Base-by-base conservation (phyloP, 2,113 vertebrate species). In the Promerops cafer region DNA sequence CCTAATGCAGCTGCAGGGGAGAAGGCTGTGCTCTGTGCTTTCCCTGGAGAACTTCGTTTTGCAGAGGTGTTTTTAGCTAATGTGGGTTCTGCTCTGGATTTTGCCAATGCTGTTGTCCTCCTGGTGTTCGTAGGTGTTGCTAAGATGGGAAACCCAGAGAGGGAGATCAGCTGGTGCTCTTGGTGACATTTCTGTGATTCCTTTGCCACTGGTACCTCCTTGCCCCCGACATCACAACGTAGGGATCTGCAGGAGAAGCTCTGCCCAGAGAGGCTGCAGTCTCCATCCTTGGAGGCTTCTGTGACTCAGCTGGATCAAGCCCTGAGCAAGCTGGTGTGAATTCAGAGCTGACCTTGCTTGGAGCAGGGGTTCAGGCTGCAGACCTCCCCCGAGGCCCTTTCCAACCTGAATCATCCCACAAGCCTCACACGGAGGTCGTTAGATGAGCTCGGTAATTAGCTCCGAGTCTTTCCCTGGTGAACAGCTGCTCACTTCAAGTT, bases 221-320 rank as follows among this genome's bases (percentile, higher is more conserved):
- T 47, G 4, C 21, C 54, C 31, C 3, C 9, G 26, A 39, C 7
- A 16, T 10, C n/a, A 8, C 26, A 53, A 0, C 15, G 40, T 2
- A 5, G 0, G 3, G 82, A 33, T 24, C 53, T 56, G 66, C 74
- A n/a, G 60, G 33, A 72, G 50, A 45, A n/a, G 40, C 23, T 76
- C 59, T 90, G n/a, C 57, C 49, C 33, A 9, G 44, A 30, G 66
- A 60, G 7, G 39, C 2, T 71, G 42, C 20, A 42, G 19, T 5
- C 49, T 70, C 87, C 56, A 35, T 54, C 42, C 50, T 27, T 23
- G 50, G 22, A 61, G n/a, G 6, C 22, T 40, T 3, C 12, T 6
- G 11, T 76, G 71, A 31, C 50, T 74, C 63, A 31, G 63, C 33
- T 56, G 78, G 24, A 47, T 15, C 44, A 49, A 60, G 24, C 22